Percentiles rank a stretch among this genome's conserved stretches.
Evolutionary conservation across 92 coral and sea anemone species (phyloP).

Genomic region (Porites cylindrica): DNA sequence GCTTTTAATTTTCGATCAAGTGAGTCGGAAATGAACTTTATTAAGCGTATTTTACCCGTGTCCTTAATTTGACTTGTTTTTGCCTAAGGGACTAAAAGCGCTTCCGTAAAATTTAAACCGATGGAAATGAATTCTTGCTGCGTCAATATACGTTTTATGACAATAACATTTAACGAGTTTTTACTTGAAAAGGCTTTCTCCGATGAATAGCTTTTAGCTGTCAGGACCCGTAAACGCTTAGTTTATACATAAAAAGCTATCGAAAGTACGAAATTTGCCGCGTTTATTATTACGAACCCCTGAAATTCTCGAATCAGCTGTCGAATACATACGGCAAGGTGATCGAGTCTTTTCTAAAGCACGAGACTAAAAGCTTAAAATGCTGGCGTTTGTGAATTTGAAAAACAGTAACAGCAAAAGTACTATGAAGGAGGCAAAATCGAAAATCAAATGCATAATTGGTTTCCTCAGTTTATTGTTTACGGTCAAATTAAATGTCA

Average conservation of each 20-base stretch:
- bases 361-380: neutral
- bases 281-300: no score
- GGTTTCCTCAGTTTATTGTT: neutral
- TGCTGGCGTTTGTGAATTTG: neutral
- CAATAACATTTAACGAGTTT: constrained; percentile 6
- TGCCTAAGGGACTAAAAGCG: neutral
- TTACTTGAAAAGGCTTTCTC: neutral
- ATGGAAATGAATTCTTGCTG: neutral
- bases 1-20: neutral
- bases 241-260: neutral
- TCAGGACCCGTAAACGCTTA: neutral
- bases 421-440: neutral
- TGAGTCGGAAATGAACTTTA: neutral
- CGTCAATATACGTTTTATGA: neutral
- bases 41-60: neutral
- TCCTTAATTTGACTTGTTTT: constrained; percentile 5
- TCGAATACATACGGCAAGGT: neutral
- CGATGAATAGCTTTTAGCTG: neutral
- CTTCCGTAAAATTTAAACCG: constrained; percentile 2
- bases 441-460: constrained; percentile 1
- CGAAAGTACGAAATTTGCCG: no score
- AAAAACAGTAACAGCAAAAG: neutral
- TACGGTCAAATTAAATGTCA: neutral
- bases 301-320: no score
- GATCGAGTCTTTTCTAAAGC: neutral